phyloP scores from a whole-genome alignment of 2,888 invertebrate species.

The Drosophila stalkeri region DNA sequence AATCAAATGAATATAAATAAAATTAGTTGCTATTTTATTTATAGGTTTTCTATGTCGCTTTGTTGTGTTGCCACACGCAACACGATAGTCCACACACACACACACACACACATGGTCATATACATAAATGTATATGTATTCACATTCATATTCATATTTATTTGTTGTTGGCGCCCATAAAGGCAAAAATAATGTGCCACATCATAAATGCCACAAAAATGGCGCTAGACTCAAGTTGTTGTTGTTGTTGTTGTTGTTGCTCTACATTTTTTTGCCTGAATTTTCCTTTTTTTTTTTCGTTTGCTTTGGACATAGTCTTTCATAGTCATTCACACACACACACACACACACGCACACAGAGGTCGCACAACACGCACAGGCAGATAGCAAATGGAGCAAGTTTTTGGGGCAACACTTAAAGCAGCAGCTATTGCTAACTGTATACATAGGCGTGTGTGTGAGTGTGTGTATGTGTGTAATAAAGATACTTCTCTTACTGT shows the following conservation, averaged over 20 bases:
- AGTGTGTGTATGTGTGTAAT: conserved; percentile 50
- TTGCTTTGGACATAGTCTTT: conserved; percentile 55
- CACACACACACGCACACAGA: conserved; percentile 3
- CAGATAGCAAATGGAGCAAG: conserved; percentile 59
- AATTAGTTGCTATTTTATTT: conserved; percentile 82
- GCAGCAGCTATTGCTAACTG: conserved; percentile 45
- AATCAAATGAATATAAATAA: conserved; percentile 69
- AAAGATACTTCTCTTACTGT: conserved; percentile 63
- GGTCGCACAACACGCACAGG: conserved; percentile 42
- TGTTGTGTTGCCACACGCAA: conserved; percentile 45
- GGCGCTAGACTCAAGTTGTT: conserved; percentile 54
- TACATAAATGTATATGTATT: conserved; percentile 12
- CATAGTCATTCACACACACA: conserved; percentile 47
- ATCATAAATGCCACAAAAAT: conserved; percentile 80
- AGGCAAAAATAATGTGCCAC: conserved; percentile 75
- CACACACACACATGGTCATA: conserved; percentile 16
- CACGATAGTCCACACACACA: conserved; percentile 3
- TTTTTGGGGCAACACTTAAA: conserved; percentile 72
- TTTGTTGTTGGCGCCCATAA: conserved; percentile 54
- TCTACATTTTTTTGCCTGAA: conserved; percentile 23
- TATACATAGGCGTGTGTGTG: neutral
- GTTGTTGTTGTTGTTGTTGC: conserved; percentile 25
- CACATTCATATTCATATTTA: conserved; percentile 44
- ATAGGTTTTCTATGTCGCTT: conserved; percentile 45
- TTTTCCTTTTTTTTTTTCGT: conserved; percentile 5